Conservation (phyloP, 2,797 vertebrate species). For the Scyliorhinus canicula region DNA sequence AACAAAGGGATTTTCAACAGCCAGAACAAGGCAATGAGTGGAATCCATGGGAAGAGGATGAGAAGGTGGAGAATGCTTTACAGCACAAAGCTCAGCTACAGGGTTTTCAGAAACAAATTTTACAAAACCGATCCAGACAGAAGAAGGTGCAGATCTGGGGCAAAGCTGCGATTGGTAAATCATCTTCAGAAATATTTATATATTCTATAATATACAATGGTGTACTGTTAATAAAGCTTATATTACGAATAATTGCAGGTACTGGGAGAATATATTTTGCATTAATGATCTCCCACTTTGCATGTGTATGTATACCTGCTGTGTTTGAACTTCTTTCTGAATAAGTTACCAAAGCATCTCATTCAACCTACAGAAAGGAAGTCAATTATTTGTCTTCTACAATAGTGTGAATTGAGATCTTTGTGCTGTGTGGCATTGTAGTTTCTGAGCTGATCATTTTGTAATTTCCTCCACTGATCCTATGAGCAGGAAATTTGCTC, state of each 20-base stretch:
- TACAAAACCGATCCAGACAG: slow-evolving; percentile 62
- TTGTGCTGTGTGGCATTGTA: neutral
- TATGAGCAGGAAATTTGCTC: neutral
- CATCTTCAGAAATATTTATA: neutral
- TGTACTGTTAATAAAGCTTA: neutral
- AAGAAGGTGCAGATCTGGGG: slow-evolving; percentile 88
- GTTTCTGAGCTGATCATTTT: neutral
- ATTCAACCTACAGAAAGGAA: neutral
- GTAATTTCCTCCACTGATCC: neutral
- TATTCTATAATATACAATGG: neutral
- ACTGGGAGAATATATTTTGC: neutral
- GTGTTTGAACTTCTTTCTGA: neutral
- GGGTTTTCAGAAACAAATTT: slow-evolving; percentile 57
- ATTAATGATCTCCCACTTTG: neutral
- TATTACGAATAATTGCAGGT: neutral
- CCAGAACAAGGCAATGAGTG: slow-evolving; percentile 66
- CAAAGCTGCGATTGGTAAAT: slow-evolving; percentile 89
- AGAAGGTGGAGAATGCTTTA: slow-evolving; percentile 65
- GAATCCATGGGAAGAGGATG: slow-evolving; percentile 91
- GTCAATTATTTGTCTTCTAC: neutral
- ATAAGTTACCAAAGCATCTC: neutral
- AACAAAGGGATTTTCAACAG: slow-evolving; percentile 54
- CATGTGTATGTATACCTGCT: neutral
- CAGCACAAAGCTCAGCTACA: slow-evolving; percentile 67
- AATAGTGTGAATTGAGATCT: neutral